Conservation (phyloP, 2,113 vertebrate species). For the Chionodraco myersi region DNA sequence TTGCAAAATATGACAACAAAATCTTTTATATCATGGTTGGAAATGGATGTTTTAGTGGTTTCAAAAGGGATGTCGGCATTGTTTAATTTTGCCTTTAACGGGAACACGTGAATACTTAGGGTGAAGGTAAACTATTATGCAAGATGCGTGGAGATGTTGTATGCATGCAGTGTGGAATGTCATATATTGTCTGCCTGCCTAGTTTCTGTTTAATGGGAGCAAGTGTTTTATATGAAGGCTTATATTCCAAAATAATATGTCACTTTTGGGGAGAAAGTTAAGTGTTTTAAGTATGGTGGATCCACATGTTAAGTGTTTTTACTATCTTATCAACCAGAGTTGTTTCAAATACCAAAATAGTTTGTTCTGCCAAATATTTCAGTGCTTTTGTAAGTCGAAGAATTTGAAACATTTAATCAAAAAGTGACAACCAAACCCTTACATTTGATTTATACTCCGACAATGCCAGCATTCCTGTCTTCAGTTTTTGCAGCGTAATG, state of each 20-base stretch:
- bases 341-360: neutral
- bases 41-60: conserved; percentile 17
- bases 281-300: neutral
- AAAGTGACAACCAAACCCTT: conserved; percentile 1
- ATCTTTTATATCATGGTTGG: conserved; percentile 2
- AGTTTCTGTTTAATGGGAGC: conserved; percentile 22
- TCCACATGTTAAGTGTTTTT: neutral
- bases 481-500: conserved; percentile 28
- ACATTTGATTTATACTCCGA: neutral
- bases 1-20: neutral
- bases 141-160: conserved; percentile 20
- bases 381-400: conserved; percentile 8
- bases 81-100: conserved; percentile 30
- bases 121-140: conserved; percentile 39
- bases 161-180: conserved; percentile 60
- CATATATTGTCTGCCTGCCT: conserved; percentile 33
- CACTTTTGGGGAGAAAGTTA: neutral
- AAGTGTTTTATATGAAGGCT: conserved; percentile 6
- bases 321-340: neutral
- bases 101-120: conserved; percentile 6
- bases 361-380: neutral
- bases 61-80: conserved; percentile 17
- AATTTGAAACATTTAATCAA: neutral
- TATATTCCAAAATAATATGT: neutral
- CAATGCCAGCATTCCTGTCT: conserved; percentile 16